Conservation (phyloP, 1,140 invertebrate species). For the Paramacrobiotus metropolitanus region DNA sequence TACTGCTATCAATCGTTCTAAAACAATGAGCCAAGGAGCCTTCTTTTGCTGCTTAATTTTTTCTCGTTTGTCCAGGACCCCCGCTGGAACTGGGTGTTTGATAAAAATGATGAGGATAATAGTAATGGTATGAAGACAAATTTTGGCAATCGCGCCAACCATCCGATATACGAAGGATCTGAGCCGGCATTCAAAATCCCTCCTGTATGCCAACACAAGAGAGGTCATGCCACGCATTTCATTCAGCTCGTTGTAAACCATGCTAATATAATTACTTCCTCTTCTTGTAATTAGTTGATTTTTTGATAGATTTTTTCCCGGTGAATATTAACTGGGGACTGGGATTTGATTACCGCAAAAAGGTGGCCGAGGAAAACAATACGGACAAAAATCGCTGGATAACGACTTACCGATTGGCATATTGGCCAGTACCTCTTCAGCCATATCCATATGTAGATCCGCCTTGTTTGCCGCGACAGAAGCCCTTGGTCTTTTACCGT, state of each 20-base stretch:
- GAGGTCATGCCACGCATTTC: not conserved
- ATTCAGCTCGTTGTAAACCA: no score
- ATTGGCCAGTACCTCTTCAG: not conserved
- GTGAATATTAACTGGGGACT: slow-evolving; percentile 2
- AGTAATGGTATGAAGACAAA: not conserved
- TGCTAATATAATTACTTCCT: no score
- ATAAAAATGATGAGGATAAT: not conserved
- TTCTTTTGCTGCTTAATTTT: no score
- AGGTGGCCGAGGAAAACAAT: not conserved
- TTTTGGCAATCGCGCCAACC: not conserved
- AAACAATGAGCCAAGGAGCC: no score
- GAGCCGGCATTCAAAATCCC: not conserved
- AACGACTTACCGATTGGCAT: not conserved
- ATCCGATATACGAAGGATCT: not conserved
- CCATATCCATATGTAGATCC: not conserved
- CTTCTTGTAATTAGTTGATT: no score
- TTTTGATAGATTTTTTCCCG: not conserved
- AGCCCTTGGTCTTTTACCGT: not conserved
- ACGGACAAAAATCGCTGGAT: not conserved
- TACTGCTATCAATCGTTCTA: no score
- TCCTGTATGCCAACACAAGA: not conserved
- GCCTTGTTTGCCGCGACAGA: not conserved
- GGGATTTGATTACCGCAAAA: not conserved
- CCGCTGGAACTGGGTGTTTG: not conserved
- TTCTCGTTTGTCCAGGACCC: not conserved